A percentile compares a stretch with the other conserved stretches of the same genome.
These are phyloP conservation scores for Forbesichthys papilliferus DNA, from an alignment of 2,113 vertebrate genomes.

Conservation along the genomic window DNA sequence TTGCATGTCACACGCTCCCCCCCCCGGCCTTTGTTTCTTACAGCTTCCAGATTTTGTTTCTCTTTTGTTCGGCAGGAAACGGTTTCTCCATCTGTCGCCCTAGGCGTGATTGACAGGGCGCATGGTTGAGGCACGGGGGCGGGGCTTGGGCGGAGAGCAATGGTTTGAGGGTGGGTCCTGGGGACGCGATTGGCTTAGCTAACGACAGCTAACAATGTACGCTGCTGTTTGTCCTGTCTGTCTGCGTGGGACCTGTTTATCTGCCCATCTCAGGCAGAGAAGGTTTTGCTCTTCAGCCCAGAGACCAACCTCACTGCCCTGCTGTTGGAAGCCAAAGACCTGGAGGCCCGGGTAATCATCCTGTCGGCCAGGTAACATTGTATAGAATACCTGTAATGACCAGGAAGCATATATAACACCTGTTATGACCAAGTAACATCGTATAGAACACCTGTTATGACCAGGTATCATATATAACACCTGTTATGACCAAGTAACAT, in stretches of 20 bases:
- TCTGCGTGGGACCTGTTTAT: conserved; percentile 22
- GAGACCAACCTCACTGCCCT: conserved; percentile 94
- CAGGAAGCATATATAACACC: too few species aligned
- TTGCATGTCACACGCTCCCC: conserved; percentile 90
- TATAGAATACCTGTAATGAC: too few species aligned
- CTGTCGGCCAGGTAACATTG: conserved; percentile 88
- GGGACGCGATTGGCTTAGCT: not conserved
- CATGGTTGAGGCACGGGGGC: conserved; percentile 75
- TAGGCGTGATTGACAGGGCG: conserved; percentile 71
- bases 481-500: too few species aligned
- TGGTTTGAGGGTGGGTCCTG: not conserved
- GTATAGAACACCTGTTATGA: too few species aligned
- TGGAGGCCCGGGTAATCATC: conserved; percentile 96
- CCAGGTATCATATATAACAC: too few species aligned
- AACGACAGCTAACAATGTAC: conserved; percentile 52
- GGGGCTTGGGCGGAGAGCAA: conserved; percentile 6
- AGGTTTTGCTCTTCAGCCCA: conserved; percentile 94
- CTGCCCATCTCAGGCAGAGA: conserved; percentile 88
- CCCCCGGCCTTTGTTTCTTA: conserved; percentile 54
- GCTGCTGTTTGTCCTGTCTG: conserved; percentile 62
- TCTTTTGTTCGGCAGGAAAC: conserved; percentile 64
- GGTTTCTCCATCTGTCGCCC: conserved; percentile 59
- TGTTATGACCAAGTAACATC: too few species aligned
- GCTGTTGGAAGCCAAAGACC: conserved; percentile 92
- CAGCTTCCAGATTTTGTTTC: conserved; percentile 67